Evolutionary conservation across 2,797 vertebrate species (phyloP).

Genomic region (Crenuchus spilurus): DNA sequence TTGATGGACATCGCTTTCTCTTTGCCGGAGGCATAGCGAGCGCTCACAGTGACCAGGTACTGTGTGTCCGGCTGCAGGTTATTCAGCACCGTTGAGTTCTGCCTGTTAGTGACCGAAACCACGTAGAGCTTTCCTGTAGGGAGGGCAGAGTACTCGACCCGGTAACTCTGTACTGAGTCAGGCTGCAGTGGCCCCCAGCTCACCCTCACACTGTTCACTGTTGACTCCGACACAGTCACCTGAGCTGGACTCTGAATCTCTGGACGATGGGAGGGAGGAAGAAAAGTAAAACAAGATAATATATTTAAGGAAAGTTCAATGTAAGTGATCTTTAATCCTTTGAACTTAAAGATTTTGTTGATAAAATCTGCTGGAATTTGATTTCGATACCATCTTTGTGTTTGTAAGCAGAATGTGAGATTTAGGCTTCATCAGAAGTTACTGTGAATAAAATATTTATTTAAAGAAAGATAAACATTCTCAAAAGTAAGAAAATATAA

Average conservation of each 20-base stretch:
- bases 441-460: too few relatives aligned
- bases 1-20: slow-evolving; percentile 90
- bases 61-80: slow-evolving; percentile 85
- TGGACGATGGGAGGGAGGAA: slow-evolving; percentile 6
- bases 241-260: slow-evolving; percentile 80
- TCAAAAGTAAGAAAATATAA: too few relatives aligned
- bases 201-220: slow-evolving; percentile 80
- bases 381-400: too few relatives aligned
- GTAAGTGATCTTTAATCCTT: too few relatives aligned
- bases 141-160: slow-evolving; percentile 85
- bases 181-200: slow-evolving; percentile 87
- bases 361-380: too few relatives aligned
- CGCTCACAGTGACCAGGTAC: slow-evolving; percentile 90
- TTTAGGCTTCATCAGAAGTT: too few relatives aligned
- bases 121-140: slow-evolving; percentile 73
- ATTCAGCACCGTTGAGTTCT: slow-evolving; percentile 83
- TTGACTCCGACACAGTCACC: slow-evolving; percentile 83
- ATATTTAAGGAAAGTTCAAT: too few relatives aligned
- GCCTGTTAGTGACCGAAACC: slow-evolving; percentile 72
- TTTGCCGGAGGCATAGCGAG: slow-evolving; percentile 79
- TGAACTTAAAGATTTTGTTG: too few relatives aligned
- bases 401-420: too few relatives aligned
- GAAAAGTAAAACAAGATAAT: neutral
- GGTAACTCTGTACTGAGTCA: slow-evolving; percentile 73
- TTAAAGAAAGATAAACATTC: too few relatives aligned